Evolutionary conservation across 2,888 invertebrate species (phyloP).

Genomic region (Odontocolon sp.): DNA sequence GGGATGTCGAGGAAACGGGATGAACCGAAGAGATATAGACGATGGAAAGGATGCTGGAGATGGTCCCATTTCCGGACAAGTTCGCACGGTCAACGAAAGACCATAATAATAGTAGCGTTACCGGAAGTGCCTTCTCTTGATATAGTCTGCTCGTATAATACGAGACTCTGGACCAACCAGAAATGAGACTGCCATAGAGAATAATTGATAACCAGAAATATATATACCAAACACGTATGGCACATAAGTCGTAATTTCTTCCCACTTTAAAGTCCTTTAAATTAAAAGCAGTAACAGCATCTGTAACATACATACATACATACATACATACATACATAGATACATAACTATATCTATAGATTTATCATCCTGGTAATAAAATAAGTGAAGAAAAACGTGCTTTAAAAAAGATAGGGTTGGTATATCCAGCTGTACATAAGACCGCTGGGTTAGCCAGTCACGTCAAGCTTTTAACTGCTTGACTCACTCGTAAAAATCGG

Average conservation of each 20-base stretch:
- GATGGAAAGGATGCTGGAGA: constrained; percentile 28
- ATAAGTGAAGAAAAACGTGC: neutral
- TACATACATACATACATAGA: too few relatives aligned
- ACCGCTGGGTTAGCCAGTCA: constrained; percentile 3
- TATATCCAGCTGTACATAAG: too few relatives aligned
- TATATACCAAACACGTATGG: neutral
- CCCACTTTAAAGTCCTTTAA: neutral
- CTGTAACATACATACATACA: neutral
- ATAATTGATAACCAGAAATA: neutral
- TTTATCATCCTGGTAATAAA: constrained; percentile 20
- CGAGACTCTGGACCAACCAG: constrained; percentile 35
- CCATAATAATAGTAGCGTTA: constrained; percentile 25
- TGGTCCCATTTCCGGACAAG: constrained; percentile 53
- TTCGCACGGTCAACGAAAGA: constrained; percentile 48
- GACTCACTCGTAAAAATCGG: constrained; percentile 37
- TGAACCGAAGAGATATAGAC: constrained; percentile 1
- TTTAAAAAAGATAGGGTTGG: neutral
- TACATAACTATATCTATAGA: too few relatives aligned
- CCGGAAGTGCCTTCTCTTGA: constrained; percentile 49
- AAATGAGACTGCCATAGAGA: constrained; percentile 16
- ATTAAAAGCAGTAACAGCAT: constrained; percentile 2
- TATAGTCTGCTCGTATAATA: neutral
- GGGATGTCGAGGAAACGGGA: neutral
- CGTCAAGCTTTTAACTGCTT: neutral
- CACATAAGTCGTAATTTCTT: neutral